Conservation (phyloP, 2,113 vertebrate genomes). For the Chloroceryle aenea region DNA sequence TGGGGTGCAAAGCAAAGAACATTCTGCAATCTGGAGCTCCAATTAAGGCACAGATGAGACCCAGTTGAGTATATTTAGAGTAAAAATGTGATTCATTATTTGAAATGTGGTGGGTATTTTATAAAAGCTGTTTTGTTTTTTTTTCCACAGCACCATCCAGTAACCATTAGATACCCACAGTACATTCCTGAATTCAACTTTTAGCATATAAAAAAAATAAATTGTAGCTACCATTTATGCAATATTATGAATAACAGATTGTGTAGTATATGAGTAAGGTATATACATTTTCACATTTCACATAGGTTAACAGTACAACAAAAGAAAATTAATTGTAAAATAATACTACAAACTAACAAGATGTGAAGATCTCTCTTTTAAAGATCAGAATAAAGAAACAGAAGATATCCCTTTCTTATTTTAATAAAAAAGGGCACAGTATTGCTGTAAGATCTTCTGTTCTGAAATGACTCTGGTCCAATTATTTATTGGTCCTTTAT, state of each 20-base stretch:
- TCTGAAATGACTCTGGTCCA: background rate
- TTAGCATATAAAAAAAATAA: background rate
- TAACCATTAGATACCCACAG: background rate
- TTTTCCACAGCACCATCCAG: background rate
- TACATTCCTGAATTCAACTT: background rate
- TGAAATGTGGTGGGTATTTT: background rate
- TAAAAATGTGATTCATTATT: background rate
- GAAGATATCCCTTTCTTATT: background rate
- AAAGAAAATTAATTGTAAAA: background rate
- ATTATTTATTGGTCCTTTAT: background rate
- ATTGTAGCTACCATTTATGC: background rate
- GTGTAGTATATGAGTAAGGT: background rate
- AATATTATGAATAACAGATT: background rate
- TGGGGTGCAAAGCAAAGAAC: background rate
- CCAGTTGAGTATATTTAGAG: background rate
- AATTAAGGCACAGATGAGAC: background rate
- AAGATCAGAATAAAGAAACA: conserved; percentile 19
- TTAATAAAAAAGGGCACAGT: background rate
- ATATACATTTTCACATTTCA: background rate
- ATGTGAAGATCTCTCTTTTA: background rate
- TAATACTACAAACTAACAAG: background rate
- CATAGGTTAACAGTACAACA: conserved; percentile 18
- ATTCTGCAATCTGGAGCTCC: background rate
- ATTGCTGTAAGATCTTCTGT: background rate
- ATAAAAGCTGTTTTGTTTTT: background rate